These are phyloP conservation scores for Ophion obscuratus DNA, from an alignment of 2,888 invertebrate genomes.

Conservation along the genomic window DNA sequence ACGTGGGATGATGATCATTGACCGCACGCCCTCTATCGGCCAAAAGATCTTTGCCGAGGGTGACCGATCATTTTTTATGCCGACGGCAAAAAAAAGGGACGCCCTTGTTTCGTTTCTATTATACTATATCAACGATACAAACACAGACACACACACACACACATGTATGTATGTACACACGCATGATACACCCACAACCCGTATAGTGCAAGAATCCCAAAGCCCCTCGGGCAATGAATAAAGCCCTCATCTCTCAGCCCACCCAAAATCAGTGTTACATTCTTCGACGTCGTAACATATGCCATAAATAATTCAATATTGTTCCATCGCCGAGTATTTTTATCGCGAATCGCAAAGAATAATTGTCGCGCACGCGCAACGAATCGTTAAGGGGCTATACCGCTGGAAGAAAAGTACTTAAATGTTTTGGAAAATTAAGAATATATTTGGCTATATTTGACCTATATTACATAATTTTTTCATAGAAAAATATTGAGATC, in stretches of 20 bases:
- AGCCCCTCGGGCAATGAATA: constrained; percentile 44
- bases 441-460: no score
- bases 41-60: constrained; percentile 44
- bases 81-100: constrained; percentile 8
- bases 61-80: constrained; percentile 47
- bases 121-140: constrained; percentile 22
- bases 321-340: background rate
- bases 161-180: background rate
- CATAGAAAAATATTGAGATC: no score
- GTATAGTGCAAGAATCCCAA: background rate
- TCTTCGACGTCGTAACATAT: constrained; percentile 18
- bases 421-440: no score
- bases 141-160: background rate
- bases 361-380: background rate
- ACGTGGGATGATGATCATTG: constrained; percentile 34
- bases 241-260: constrained; percentile 38
- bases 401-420: no score
- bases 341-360: background rate
- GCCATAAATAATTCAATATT: constrained; percentile 42
- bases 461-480: no score
- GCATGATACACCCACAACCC: background rate
- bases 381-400: background rate
- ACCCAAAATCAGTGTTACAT: constrained; percentile 26
- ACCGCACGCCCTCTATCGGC: constrained; percentile 17
- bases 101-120: constrained; percentile 55